A percentile compares a stretch with the other conserved stretches of the same genome.
These are phyloP conservation scores for Dryadula phaetusa DNA, from an alignment of 2,888 invertebrate genomes.

Conservation along the genomic window DNA sequence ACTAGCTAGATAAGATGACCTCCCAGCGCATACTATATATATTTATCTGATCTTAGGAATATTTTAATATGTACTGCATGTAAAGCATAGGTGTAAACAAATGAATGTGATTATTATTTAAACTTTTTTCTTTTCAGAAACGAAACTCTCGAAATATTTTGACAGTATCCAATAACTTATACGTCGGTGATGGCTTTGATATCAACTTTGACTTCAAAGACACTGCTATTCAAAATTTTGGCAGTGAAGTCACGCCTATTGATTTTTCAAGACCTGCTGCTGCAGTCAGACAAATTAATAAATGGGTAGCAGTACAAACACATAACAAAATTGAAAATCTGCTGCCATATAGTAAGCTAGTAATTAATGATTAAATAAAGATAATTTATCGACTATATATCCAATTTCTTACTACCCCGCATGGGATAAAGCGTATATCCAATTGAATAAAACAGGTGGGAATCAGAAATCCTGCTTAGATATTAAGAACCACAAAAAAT, in stretches of 20 bases:
- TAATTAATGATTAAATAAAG: not conserved
- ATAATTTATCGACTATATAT: not conserved
- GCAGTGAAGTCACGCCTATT: conserved; percentile 81
- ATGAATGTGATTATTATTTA: not conserved
- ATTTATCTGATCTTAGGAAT: too few relatives aligned
- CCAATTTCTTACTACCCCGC: too few relatives aligned
- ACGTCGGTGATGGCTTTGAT: conserved; percentile 61
- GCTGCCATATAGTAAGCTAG: conserved; percentile 80
- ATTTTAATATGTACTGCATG: not conserved
- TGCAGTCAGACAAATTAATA: conserved; percentile 86
- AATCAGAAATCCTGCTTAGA: too few relatives aligned
- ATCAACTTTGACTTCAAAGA: conserved; percentile 62
- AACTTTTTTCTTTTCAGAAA: conserved; percentile 58
- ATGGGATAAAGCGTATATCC: too few relatives aligned
- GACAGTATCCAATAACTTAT: conserved; percentile 69
- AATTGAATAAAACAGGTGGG: not conserved
- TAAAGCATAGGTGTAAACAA: not conserved
- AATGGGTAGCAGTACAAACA: conserved; percentile 89
- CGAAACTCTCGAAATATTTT: conserved; percentile 65
- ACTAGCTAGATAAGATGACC: not conserved
- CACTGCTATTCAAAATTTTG: conserved; percentile 72
- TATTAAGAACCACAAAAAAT: not conserved
- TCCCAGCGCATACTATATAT: not conserved
- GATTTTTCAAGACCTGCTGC: conserved; percentile 79
- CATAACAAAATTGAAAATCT: conserved; percentile 86